Conservation (phyloP, 2,113 vertebrate species). For the Phyllostomus hastatus region DNA sequence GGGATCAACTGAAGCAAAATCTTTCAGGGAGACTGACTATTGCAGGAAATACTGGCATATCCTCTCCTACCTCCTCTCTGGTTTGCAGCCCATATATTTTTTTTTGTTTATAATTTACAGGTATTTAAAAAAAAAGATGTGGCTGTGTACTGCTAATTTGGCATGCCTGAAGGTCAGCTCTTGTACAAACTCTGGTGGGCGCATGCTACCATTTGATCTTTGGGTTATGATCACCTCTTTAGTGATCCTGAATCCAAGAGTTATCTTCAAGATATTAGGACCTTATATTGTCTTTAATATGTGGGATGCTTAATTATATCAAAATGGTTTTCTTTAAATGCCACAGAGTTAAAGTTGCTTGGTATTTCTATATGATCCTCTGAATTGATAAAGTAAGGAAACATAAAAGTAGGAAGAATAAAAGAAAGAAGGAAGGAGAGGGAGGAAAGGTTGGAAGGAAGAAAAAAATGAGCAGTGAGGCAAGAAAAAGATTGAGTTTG, state of each 20-base stretch:
- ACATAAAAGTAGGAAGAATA: background rate
- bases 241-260: background rate
- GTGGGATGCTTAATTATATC: background rate
- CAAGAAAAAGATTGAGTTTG: background rate
- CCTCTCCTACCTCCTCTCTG: background rate
- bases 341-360: background rate
- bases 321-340: background rate
- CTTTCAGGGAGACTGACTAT: conserved; percentile 36
- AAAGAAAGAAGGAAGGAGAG: background rate
- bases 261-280: background rate
- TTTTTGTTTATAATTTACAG: conserved; percentile 43
- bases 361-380: background rate
- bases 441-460: background rate
- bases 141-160: background rate
- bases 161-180: background rate
- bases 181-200: background rate
- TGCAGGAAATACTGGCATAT: background rate
- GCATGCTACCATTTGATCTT: background rate
- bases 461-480: background rate
- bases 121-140: background rate
- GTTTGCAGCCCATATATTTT: conserved; percentile 30
- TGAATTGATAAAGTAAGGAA: background rate
- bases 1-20: background rate
- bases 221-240: background rate
- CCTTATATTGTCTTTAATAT: background rate